A percentile compares a stretch with the other conserved stretches of the same genome.
phyloP scores from a whole-genome alignment of 2,113 vertebrate genomes.

The Mustela lutreola region DNA sequence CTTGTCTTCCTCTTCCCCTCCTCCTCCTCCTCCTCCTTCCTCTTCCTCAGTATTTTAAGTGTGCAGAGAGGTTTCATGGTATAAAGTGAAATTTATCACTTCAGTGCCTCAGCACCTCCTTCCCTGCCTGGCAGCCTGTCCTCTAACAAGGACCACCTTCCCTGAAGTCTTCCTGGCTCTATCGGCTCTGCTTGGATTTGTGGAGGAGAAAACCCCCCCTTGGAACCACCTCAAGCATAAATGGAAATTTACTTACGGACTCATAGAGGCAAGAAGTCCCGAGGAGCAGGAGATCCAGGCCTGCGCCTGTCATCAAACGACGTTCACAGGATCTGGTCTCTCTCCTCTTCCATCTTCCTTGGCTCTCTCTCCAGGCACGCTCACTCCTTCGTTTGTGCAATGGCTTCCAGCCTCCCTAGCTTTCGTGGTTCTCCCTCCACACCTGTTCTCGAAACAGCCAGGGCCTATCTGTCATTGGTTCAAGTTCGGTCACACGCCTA shows the following conservation, averaged over 20 bases:
- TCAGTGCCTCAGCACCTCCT: neutral
- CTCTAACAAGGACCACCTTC: neutral
- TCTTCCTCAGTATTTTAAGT: neutral
- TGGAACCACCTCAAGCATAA: neutral
- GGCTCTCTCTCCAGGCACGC: neutral
- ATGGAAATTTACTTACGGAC: neutral
- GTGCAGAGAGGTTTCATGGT: neutral
- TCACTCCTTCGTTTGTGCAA: rapidly evolving
- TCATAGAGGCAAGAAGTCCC: neutral
- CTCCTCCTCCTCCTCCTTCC: neutral
- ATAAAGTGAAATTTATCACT: neutral
- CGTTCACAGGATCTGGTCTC: neutral
- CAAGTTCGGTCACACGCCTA: neutral
- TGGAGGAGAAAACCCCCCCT: neutral
- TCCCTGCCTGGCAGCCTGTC: neutral
- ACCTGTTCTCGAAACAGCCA: neutral
- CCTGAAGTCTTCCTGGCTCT: neutral
- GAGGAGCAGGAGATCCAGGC: neutral
- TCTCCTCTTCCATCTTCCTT: neutral
- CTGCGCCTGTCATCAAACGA: rapidly evolving
- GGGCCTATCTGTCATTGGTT: neutral
- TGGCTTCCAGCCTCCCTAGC: neutral
- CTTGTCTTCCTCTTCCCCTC: neutral
- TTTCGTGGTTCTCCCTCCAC: rapidly evolving
- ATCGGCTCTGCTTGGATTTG: neutral